Evolutionary conservation across 2,113 vertebrate genomes (phyloP).

Genomic region (Aegithalos caudatus): DNA sequence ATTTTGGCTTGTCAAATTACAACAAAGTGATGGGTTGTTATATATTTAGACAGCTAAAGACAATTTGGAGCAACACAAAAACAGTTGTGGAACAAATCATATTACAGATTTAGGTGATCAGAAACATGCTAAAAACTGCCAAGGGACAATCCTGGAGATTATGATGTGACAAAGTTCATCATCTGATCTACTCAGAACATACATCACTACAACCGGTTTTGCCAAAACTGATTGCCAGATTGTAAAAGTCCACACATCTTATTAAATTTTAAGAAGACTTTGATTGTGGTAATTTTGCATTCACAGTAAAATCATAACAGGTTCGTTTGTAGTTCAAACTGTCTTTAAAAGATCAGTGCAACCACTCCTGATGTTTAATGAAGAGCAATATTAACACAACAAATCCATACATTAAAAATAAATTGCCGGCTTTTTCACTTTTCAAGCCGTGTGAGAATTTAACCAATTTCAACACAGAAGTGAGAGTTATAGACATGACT

Average conservation of each 20-base stretch:
- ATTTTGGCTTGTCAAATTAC: background rate
- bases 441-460: background rate
- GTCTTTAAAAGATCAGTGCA: background rate
- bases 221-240: background rate
- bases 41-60: background rate
- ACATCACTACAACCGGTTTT: background rate
- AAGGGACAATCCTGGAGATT: background rate
- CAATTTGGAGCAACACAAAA: background rate
- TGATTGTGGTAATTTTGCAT: background rate
- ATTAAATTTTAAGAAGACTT: background rate
- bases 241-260: background rate
- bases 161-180: background rate
- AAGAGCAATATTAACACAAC: background rate
- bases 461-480: background rate
- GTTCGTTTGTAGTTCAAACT: background rate
- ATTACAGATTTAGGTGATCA: background rate
- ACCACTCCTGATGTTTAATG: background rate
- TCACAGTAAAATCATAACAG: background rate
- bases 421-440: background rate
- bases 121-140: background rate
- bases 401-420: background rate
- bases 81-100: background rate
- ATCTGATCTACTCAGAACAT: background rate
- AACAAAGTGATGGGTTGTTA: background rate
- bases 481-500: background rate